Percentiles rank a stretch among this genome's conserved stretches.
Conservation (phyloP, 2,113 vertebrate genomes). For the Orcinus orca region DNA sequence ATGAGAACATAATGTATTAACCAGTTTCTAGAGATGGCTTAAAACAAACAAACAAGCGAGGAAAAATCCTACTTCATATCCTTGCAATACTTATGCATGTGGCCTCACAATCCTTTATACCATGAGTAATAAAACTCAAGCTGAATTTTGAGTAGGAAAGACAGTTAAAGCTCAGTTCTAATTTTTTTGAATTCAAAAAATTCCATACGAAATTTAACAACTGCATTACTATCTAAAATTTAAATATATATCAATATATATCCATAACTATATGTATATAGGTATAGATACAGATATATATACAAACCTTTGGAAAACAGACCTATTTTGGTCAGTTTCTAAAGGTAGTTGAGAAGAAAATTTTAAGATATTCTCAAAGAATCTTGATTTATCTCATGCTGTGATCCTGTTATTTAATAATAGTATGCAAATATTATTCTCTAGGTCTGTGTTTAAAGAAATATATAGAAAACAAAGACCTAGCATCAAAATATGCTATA, state of each 20-base stretch:
- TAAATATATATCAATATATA: neutral
- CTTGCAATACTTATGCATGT: neutral
- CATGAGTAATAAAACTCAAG: neutral
- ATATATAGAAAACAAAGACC: neutral
- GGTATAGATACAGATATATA: too few species aligned
- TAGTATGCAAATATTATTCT: neutral
- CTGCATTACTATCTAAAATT: neutral
- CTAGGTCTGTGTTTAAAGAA: neutral
- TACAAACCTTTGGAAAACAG: neutral
- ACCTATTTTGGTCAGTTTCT: neutral
- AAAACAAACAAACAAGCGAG: neutral
- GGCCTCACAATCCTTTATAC: neutral
- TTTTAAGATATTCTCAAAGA: neutral
- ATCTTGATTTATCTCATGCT: neutral
- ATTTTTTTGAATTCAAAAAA: slow-evolving; percentile 2
- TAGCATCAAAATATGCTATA: neutral
- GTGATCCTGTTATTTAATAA: neutral
- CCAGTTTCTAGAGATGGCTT: neutral
- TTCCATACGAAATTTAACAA: neutral
- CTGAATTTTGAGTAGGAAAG: slow-evolving; percentile 29
- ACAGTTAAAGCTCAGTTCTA: neutral
- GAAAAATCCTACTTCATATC: neutral
- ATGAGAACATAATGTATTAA: neutral
- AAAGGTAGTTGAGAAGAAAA: neutral
- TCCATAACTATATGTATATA: neutral